Evolutionary conservation across 2,113 vertebrate genomes (phyloP), one percentile per base, ranked within the genome.

Genomic region (Hyaena hyaena): DNA sequence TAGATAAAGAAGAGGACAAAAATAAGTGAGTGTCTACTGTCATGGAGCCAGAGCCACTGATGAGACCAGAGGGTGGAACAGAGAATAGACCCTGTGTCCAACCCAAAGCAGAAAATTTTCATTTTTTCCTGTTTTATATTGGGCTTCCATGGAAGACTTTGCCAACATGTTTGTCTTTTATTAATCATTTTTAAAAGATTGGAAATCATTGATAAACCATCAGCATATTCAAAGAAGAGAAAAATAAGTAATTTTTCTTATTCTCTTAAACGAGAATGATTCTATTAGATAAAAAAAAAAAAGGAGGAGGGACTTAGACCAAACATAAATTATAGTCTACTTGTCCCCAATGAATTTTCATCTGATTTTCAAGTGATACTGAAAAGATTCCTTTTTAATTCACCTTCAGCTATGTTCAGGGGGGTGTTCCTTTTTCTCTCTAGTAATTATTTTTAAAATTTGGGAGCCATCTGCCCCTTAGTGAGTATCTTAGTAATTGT

Each of bases 361-460:
- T 71, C 45, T 82, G 58, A 28, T 82, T 90, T 95, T 80, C 71
- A 89, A 16, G 79, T 65, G 35, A 82, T 2, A 35, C 15, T 65
- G 2, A 61, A 61, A 61, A 61, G 21, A 24, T 86, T 73, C 43
- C 26, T 55, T 90, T 73, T 77, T 31, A 71, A 50, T 76, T 95
- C 77, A 79, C 53, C 43, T 80, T 79, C 28, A 55, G 21, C 45
- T 85, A n/a, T 63, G 16, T 84, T 79, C 16, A 92, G n/a, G 89
- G 5, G 33, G 8, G 12, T 73, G 16, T 43, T 77, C 15, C 28
- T 95, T 91, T 83, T 92, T 31, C 87, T 93, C n/a, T 89, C 39
- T 63, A 66, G 43, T 83, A 65, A 66, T 84, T 79, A 88, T 63
- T 86, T 94, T 86, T 50, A 26, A 93, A 93, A 68, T 10, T 43